phyloP scores from a whole-genome alignment of 1,140 invertebrate species.

The Polyergus mexicanus region DNA sequence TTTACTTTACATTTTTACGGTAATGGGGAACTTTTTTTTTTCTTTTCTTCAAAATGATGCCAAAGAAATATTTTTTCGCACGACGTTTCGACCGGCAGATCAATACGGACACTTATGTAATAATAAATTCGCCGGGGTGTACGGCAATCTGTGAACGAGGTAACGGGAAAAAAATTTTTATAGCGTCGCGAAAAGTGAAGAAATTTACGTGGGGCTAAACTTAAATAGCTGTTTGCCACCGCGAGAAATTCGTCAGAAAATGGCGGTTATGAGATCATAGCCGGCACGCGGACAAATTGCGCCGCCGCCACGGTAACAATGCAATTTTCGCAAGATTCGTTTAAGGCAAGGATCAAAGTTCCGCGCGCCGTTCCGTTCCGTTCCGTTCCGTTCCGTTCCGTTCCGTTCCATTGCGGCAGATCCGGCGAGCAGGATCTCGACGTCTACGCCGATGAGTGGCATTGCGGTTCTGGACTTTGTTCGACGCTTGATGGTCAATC shows the following conservation, averaged over 20 bases:
- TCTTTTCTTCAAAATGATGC: not conserved
- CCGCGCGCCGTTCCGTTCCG: conserved; percentile 24
- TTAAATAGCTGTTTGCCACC: conserved; percentile 57
- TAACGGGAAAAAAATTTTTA: conserved; percentile 15
- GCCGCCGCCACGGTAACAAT: conserved; percentile 25
- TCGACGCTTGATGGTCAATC: conserved; percentile 62
- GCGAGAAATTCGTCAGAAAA: conserved; percentile 25
- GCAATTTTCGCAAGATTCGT: conserved; percentile 54
- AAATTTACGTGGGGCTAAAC: conserved; percentile 43
- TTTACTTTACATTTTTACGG: not conserved
- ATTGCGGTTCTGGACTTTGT: conserved; percentile 49
- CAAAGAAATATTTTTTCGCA: not conserved
- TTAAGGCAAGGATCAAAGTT: conserved; percentile 49
- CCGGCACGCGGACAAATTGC: conserved; percentile 52
- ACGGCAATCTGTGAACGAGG: not conserved
- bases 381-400: conserved; percentile 8
- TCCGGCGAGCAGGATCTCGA: conserved; percentile 10
- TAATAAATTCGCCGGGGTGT: not conserved
- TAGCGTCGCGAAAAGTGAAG: not conserved
- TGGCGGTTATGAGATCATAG: conserved; percentile 43
- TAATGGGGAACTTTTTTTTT: not conserved
- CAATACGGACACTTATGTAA: not conserved
- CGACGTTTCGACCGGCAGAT: not conserved
- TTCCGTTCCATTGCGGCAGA: conserved; percentile 26
- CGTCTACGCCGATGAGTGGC: conserved; percentile 48